A percentile compares a stretch with the other conserved stretches of the same genome.
phyloP scores from a whole-genome alignment of 1,140 invertebrate genomes.

The Sipha flava region DNA sequence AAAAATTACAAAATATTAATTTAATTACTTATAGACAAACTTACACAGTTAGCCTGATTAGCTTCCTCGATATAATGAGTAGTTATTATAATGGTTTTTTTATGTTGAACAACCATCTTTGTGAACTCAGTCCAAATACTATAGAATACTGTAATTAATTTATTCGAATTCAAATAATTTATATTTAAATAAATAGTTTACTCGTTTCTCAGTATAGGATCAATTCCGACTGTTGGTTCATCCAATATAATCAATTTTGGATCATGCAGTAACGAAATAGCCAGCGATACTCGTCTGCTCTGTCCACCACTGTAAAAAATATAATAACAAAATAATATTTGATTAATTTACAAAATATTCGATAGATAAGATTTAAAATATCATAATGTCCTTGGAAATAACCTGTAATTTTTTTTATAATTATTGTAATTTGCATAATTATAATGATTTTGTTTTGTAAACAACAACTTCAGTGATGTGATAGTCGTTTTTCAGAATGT shows the following conservation, averaged over 20 bases:
- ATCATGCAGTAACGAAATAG: conserved; percentile 72
- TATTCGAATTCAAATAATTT: not conserved
- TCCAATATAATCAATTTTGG: conserved; percentile 81
- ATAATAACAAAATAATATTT: no score
- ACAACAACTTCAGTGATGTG: no score
- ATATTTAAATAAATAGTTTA: not conserved
- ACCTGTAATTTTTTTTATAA: no score
- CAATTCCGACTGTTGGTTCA: conserved; percentile 83
- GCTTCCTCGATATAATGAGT: conserved; percentile 94
- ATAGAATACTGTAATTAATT: not conserved
- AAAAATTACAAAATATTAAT: no score
- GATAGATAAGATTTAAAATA: no score
- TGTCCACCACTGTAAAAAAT: conserved; percentile 67
- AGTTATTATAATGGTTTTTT: conserved; percentile 73
- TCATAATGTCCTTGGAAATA: no score
- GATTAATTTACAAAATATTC: no score
- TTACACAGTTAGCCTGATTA: conserved; percentile 57
- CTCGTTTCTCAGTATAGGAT: conserved; percentile 74
- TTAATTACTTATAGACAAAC: no score
- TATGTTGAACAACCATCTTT: conserved; percentile 57
- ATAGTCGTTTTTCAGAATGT: no score
- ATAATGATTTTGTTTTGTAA: no score
- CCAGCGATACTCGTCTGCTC: conserved; percentile 73
- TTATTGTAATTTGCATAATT: no score
- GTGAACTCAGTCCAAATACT: conserved; percentile 84